phyloP scores from a whole-genome alignment of 1,140 invertebrate genomes.

The Papilio glaucus region DNA sequence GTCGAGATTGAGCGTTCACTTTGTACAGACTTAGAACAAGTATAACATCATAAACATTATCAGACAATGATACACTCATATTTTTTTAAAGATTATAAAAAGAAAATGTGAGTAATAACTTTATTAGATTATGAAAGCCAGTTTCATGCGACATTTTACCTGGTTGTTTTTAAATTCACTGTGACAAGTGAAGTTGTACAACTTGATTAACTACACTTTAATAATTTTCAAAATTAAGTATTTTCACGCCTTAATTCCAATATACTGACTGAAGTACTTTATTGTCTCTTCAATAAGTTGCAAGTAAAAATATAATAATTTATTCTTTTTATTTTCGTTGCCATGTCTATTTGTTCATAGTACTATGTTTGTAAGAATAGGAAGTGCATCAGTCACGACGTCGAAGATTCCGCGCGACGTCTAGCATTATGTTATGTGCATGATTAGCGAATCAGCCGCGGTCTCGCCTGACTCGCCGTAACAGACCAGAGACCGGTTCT shows the following conservation, averaged over 20 bases:
- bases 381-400: constrained; percentile 48
- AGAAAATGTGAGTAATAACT: background rate
- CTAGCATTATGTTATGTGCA: constrained; percentile 41
- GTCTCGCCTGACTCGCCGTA: background rate
- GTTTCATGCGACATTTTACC: too few relatives aligned
- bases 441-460: constrained; percentile 42
- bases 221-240: too few relatives aligned
- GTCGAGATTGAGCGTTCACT: constrained; percentile 55
- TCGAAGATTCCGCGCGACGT: background rate
- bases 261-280: too few relatives aligned
- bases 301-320: background rate
- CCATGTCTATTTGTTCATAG: constrained; percentile 37
- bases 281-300: too few relatives aligned
- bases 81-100: background rate
- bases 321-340: constrained; percentile 23
- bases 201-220: too few relatives aligned
- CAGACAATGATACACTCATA: background rate
- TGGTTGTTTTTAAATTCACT: too few relatives aligned
- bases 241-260: too few relatives aligned
- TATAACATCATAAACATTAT: constrained; percentile 17
- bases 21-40: constrained; percentile 38
- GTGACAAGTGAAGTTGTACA: too few relatives aligned
- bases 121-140: too few relatives aligned
- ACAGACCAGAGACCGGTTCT: background rate
- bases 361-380: constrained; percentile 23